A percentile compares a stretch with the other conserved stretches of the same genome.
phyloP scores from a whole-genome alignment of 2,888 invertebrate species.

The Scaptodrosophila latifasciaeformis region DNA sequence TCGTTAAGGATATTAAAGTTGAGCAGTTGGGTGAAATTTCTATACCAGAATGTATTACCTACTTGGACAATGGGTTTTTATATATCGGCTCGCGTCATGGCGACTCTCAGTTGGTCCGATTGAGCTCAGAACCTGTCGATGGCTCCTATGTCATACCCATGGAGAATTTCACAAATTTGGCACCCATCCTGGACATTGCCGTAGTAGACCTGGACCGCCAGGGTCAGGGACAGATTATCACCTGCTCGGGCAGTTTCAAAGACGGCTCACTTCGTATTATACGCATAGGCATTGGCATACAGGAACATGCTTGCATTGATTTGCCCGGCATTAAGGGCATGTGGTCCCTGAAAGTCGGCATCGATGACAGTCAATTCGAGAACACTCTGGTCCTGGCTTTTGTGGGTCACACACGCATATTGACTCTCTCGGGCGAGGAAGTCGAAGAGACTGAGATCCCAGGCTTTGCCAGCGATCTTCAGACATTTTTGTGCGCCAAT shows the following conservation, averaged over 20 bases:
- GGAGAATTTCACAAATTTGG: conserved; percentile 97
- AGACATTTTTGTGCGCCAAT: conserved; percentile 96
- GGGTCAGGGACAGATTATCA: conserved; percentile 98
- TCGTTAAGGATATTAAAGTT: conserved; percentile 94
- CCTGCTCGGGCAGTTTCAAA: conserved; percentile 97
- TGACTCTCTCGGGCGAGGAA: conserved; percentile 94
- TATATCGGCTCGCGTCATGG: conserved; percentile 97
- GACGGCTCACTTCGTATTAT: conserved; percentile 98
- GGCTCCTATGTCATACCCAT: conserved; percentile 94
- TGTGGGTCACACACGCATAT: conserved; percentile 95
- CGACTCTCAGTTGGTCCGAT: conserved; percentile 94
- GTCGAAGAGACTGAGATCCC: conserved; percentile 97
- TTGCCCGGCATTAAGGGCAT: conserved; percentile 97
- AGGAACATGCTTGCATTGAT: conserved; percentile 98
- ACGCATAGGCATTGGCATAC: conserved; percentile 96
- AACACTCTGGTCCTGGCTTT: conserved; percentile 96
- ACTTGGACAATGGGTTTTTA: conserved; percentile 98
- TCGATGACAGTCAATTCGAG: conserved; percentile 79
- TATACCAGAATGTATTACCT: conserved; percentile 97
- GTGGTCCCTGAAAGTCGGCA: conserved; percentile 92
- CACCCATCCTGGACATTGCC: conserved; percentile 98
- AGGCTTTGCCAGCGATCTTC: conserved; percentile 93
- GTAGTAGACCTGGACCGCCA: conserved; percentile 97
- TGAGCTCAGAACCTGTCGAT: conserved; percentile 90
- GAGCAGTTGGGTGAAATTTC: conserved; percentile 93